Percentiles rank a stretch among this genome's conserved stretches.
Conservation (phyloP, 2,888 invertebrate species). For the Allophyes oxyacanthae region DNA sequence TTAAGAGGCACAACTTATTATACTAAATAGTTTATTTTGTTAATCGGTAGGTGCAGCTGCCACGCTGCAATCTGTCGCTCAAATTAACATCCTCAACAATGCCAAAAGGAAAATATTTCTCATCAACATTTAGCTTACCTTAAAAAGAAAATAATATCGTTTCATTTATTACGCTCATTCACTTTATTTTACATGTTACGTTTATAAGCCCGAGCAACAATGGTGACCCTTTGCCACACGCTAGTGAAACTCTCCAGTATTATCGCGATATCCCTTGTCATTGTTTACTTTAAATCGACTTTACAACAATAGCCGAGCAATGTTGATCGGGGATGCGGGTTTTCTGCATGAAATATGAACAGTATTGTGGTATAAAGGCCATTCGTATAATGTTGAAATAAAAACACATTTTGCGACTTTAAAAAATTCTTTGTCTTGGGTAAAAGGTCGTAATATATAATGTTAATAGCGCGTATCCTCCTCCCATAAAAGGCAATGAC, state of each 20-base stretch:
- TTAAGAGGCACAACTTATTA: too few relatives aligned
- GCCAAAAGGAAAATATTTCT: too few relatives aligned
- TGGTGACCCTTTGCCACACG: conserved; percentile 37
- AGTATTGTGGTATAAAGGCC: conserved; percentile 26
- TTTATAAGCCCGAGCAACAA: conserved; percentile 47
- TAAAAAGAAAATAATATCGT: background rate
- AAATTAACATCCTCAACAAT: too few relatives aligned
- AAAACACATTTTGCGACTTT: conserved; percentile 9
- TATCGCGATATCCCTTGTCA: conserved; percentile 57
- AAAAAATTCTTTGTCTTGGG: conserved; percentile 43
- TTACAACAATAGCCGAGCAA: conserved; percentile 43
- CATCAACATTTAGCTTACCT: too few relatives aligned
- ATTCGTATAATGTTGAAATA: conserved; percentile 21
- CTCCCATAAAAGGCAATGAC: conserved; percentile 30
- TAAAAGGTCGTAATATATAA: conserved; percentile 23
- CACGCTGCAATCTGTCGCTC: too few relatives aligned
- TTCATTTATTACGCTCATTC: background rate
- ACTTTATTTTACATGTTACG: conserved; percentile 23
- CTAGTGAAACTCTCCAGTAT: conserved; percentile 40
- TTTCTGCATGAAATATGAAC: conserved; percentile 41
- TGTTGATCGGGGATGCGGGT: conserved; percentile 33
- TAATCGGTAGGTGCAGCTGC: too few relatives aligned
- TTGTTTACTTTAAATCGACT: conserved; percentile 61
- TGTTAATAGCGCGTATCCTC: conserved; percentile 30
- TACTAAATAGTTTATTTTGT: too few relatives aligned